These are phyloP conservation scores for Polydrusus tereticollis DNA, from an alignment of 2,888 invertebrate genomes.

Conservation along the genomic window DNA sequence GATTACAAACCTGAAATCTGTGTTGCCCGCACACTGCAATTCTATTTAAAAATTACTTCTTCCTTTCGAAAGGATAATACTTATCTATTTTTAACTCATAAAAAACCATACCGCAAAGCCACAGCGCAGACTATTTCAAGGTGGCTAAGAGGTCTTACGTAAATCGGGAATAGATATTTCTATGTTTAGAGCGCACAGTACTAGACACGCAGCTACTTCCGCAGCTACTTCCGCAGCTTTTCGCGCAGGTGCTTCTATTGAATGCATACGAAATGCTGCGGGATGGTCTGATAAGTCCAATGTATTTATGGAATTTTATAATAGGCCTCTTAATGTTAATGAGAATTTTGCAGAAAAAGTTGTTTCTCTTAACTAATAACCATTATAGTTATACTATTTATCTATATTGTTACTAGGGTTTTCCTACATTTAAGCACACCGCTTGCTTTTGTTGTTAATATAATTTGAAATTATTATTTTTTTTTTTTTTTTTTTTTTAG, in stretches of 20 bases:
- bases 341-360: background rate
- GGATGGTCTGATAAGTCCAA: background rate
- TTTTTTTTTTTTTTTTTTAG: background rate
- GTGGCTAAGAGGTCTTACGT: constrained; percentile 35
- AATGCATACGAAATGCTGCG: constrained; percentile 9
- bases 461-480: too few relatives aligned
- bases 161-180: constrained; percentile 28
- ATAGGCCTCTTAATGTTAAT: background rate
- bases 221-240: constrained; percentile 37
- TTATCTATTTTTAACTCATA: constrained; percentile 20
- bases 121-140: constrained; percentile 31
- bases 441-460: background rate
- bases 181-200: constrained; percentile 31
- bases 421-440: background rate
- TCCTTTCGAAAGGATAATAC: background rate
- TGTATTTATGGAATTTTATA: background rate
- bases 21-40: background rate
- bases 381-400: background rate
- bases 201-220: constrained; percentile 38
- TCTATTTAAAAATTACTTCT: background rate
- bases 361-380: background rate
- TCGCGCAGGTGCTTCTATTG: constrained; percentile 28
- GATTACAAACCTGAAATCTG: background rate
- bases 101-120: constrained; percentile 33
- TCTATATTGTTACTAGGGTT: background rate